Base-by-base conservation (phyloP, 2,888 invertebrate genomes). In the Metopia argyrocephala region DNA sequence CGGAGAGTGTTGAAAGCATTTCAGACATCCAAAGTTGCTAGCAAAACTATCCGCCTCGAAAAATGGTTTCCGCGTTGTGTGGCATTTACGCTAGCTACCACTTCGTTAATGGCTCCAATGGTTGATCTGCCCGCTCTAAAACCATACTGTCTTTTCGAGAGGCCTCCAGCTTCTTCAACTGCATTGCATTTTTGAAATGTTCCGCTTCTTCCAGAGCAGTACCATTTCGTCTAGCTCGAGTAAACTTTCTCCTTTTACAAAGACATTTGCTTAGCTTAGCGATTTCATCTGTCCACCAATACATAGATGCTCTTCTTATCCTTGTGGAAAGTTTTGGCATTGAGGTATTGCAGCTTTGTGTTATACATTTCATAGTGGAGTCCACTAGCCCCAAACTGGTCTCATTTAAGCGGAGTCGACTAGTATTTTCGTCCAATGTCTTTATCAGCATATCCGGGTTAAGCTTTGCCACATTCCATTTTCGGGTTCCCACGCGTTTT, bases 1-100 rank as follows among this genome's bases (percentile, higher is more conserved):
- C 54, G 46, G 15, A 52, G 23, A 46, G 54, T 68, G 46, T 68
- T 75, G 18, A 75, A 75, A 28, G 75, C 68, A 45, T 75, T 75
- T 25, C 38, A 31, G 6, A 75, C 66, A 52, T 68, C 68, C 5
- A 76, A 48, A 9, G 76, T 76, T 15, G 68, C 68, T n/a, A 76
- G 18, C 2, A 66, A 38, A n/a, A 75, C 28, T 4, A 75, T 9
- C 0, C 38, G 61, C n/a, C 75, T 66, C 25, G 12, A 45, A 18
- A 38, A 62, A 20, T 69, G 61, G 25, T 68, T 76, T 46, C 31
- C 45, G 6, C 6, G 12, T 48, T 69, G 64, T 6, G 64, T 23
- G 1, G 48, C 57, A 2, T 46, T 48, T 1, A 59, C n/a, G 4
- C 2, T 52, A 2, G 38, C 27, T 6, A 69, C 56, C 5, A 66